These are phyloP conservation scores for Pseudomyrmex cubaensis DNA, from an alignment of 1,140 invertebrate genomes.

Conservation along the genomic window DNA sequence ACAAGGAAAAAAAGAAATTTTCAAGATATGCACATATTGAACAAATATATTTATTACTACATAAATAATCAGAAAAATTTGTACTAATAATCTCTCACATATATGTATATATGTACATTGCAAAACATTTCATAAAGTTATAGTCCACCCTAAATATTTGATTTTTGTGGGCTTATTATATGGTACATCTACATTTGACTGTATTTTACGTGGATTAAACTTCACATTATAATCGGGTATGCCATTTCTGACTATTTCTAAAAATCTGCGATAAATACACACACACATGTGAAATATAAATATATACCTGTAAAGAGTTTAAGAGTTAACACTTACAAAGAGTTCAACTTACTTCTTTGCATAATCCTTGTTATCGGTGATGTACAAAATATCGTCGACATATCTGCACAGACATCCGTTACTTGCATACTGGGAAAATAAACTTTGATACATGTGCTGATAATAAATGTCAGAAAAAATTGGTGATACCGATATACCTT, in stretches of 20 bases:
- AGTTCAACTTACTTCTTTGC: slow-evolving; percentile 42
- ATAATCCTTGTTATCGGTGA: slow-evolving; percentile 1
- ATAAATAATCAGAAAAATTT: no score
- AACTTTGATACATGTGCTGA: not conserved
- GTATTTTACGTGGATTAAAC: slow-evolving; percentile 68
- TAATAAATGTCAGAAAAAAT: slow-evolving; percentile 53
- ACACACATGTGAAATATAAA: not conserved
- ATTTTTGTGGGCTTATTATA: slow-evolving; percentile 85
- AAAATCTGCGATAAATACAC: not conserved
- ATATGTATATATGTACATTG: not conserved
- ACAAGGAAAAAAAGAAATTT: no score
- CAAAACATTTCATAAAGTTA: not conserved
- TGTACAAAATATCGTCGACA: slow-evolving; percentile 24
- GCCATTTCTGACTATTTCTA: slow-evolving; percentile 69
- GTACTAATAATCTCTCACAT: no score
- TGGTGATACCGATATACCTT: slow-evolving; percentile 6
- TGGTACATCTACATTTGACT: slow-evolving; percentile 82
- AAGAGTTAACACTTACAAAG: not conserved
- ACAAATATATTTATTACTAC: no score
- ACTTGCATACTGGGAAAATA: slow-evolving; percentile 3
- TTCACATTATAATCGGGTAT: not conserved
- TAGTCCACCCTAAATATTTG: slow-evolving; percentile 82
- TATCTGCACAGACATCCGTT: slow-evolving; percentile 30
- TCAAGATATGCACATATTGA: no score
- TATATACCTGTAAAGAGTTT: not conserved